phyloP scores from a whole-genome alignment of 1,140 invertebrate genomes.

The Drosophila navojoa region DNA sequence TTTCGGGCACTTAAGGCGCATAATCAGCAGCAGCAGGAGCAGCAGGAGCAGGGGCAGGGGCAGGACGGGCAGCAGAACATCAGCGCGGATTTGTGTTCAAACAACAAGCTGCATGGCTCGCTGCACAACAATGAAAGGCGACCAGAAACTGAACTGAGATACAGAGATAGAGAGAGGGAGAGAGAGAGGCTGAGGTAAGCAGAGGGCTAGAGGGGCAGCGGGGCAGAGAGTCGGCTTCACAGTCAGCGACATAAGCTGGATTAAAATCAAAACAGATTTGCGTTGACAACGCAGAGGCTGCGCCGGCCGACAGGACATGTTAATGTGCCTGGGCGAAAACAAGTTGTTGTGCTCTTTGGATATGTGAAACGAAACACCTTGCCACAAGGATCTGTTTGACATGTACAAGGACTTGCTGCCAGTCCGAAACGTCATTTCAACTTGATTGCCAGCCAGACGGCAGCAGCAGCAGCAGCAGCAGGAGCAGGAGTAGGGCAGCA shows the following conservation, averaged over 20 bases:
- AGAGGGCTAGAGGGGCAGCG: background rate
- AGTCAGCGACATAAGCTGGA: conserved; percentile 61
- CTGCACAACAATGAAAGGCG: conserved; percentile 56
- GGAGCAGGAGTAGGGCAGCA: background rate
- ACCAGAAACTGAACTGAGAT: background rate
- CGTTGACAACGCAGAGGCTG: conserved; percentile 58
- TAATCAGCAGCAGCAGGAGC: conserved; percentile 61
- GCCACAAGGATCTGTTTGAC: conserved; percentile 11
- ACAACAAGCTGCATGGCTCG: conserved; percentile 55
- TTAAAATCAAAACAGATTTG: conserved; percentile 77
- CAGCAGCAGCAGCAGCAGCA: background rate
- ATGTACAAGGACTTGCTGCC: conserved; percentile 25
- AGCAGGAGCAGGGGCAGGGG: conserved; percentile 11
- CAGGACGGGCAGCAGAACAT: too few relatives aligned
- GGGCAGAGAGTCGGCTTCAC: conserved; percentile 38
- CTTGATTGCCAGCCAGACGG: conserved; percentile 34
- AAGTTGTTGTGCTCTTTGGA: conserved; percentile 42
- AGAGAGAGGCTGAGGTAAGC: background rate
- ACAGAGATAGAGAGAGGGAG: background rate
- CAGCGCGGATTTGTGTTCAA: conserved; percentile 52
- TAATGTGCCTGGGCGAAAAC: conserved; percentile 45
- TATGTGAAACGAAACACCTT: conserved; percentile 67
- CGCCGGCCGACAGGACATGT: conserved; percentile 45
- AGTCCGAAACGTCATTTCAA: conserved; percentile 48
- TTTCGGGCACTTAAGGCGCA: conserved; percentile 82